Evolutionary conservation across 1,140 invertebrate species (phyloP).

Genomic region (Doryteuthis pealeii): DNA sequence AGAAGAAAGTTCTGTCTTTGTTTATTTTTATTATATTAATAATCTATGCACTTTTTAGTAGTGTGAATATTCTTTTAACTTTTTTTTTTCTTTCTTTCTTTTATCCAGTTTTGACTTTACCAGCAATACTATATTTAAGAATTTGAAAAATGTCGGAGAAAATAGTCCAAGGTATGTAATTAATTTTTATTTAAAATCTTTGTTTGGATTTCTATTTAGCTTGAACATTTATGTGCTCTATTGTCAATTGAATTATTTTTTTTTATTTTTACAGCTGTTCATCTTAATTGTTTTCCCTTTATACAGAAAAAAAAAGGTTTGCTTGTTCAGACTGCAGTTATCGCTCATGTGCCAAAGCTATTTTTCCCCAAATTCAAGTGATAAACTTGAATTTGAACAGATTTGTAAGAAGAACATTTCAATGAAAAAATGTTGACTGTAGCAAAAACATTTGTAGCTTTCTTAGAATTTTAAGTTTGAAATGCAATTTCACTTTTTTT

Average conservation of each 20-base stretch:
- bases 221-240: not conserved
- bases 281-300: constrained; percentile 6
- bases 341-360: constrained; percentile 1
- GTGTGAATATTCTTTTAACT: not conserved
- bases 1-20: no score
- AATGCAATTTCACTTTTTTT: no score
- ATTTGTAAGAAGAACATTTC: no score
- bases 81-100: not conserved
- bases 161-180: not conserved
- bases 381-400: no score
- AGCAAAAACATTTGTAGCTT: no score
- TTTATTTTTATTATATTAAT: no score
- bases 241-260: not conserved
- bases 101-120: not conserved
- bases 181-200: not conserved
- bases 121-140: not conserved
- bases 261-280: constrained; percentile 8
- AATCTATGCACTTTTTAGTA: no score
- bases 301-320: constrained; percentile 11
- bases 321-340: constrained; percentile 1
- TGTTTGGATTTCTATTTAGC: constrained; percentile 7
- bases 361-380: not conserved
- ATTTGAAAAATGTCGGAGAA: not conserved
- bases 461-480: no score
- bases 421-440: no score